Evolutionary conservation across 2,888 invertebrate species (phyloP).

Genomic region (Dryobota labecula): DNA sequence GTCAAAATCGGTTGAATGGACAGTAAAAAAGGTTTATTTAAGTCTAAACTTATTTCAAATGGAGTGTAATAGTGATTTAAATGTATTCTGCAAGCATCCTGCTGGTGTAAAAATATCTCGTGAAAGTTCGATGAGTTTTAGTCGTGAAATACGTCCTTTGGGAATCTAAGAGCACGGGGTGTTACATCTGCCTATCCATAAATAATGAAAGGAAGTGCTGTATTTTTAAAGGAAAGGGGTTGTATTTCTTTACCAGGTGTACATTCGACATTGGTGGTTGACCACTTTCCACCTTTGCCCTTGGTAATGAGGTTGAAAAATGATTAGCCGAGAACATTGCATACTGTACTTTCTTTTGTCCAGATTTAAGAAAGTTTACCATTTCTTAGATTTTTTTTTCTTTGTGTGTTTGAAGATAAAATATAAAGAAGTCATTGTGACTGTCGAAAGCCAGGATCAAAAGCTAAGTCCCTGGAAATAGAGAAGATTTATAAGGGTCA

Average conservation of each 20-base stretch:
- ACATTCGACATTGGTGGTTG: background rate
- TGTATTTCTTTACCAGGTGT: background rate
- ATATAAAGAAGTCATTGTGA: background rate
- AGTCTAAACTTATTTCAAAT: too few species aligned
- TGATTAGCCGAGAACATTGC: background rate
- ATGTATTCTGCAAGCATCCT: conserved; percentile 34
- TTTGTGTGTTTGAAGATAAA: background rate
- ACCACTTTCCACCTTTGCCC: background rate
- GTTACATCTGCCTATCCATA: conserved; percentile 44
- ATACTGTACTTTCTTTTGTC: background rate
- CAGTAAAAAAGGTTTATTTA: too few species aligned
- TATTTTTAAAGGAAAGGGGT: conserved; percentile 12
- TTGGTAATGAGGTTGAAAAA: background rate
- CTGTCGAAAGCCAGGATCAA: conserved; percentile 22
- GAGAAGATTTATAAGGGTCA: conserved; percentile 17
- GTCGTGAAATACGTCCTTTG: conserved; percentile 37
- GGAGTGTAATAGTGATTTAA: conserved; percentile 30
- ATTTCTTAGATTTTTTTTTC: background rate
- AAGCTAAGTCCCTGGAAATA: conserved; percentile 27
- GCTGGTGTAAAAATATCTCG: conserved; percentile 24
- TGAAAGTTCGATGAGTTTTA: conserved; percentile 37
- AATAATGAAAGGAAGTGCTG: conserved; percentile 25
- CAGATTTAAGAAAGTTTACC: background rate
- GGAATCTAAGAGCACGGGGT: conserved; percentile 33
- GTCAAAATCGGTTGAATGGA: too few species aligned